These are phyloP conservation scores for Paratilapia polleni DNA, from an alignment of 2,113 vertebrate genomes.

Conservation along the genomic window DNA sequence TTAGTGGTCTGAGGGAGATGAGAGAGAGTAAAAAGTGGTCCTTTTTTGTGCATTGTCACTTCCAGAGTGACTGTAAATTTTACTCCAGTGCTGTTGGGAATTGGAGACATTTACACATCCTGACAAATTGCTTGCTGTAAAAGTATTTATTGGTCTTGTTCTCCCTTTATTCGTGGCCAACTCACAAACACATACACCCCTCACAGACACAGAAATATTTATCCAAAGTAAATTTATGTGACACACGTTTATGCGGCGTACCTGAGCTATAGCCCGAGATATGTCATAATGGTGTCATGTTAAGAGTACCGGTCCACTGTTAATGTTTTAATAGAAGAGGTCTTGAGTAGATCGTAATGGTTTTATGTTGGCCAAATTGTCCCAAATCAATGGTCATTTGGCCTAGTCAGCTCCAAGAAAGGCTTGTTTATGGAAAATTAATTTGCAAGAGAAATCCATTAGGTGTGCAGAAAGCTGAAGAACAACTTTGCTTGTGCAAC, in stretches of 20 bases:
- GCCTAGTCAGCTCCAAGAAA: conserved; percentile 5
- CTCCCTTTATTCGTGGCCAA: conserved; percentile 76
- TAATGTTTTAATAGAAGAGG: conserved; percentile 61
- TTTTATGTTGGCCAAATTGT: conserved; percentile 56
- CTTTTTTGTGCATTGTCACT: conserved; percentile 94
- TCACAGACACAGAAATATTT: conserved; percentile 82
- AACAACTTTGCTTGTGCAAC: background rate
- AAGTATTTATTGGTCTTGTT: conserved; percentile 91
- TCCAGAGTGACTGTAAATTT: conserved; percentile 95
- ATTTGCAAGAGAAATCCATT: conserved; percentile 1
- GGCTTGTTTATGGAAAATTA: conserved; percentile 40
- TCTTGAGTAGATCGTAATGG: conserved; percentile 56
- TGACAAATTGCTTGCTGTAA: conserved; percentile 93
- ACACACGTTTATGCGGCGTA: conserved; percentile 64
- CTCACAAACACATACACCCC: conserved; percentile 77
- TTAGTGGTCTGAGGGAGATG: conserved; percentile 86
- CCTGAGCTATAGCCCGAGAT: conserved; percentile 54
- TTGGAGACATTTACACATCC: conserved; percentile 89
- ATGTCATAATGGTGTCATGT: conserved; percentile 54
- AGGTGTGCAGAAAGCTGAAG: background rate
- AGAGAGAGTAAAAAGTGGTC: conserved; percentile 85
- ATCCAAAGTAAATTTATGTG: conserved; percentile 85
- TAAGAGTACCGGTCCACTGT: conserved; percentile 39
- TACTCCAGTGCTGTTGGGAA: conserved; percentile 87
- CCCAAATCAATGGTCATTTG: conserved; percentile 28